Base-by-base conservation (phyloP, 2,797 vertebrate species). In the Antrozous pallidus region DNA sequence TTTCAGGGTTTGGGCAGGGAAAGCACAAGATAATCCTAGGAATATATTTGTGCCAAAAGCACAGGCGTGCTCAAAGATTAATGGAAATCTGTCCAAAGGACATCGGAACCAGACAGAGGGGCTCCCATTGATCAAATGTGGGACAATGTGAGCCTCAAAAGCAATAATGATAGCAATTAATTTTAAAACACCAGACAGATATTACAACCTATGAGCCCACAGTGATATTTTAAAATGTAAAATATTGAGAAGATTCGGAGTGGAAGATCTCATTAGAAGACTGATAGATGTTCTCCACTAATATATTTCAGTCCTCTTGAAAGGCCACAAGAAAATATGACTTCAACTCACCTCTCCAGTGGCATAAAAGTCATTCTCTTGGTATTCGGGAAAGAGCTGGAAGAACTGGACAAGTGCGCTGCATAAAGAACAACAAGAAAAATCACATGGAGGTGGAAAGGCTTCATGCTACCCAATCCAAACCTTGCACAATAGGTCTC, bases 341-440 rank as follows among this genome's bases (percentile, higher is more conserved):
- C 47, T 47, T 89, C 36, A 90, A 98, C 98, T 97, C 28, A 99
- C 99, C 98, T 99, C 98, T 89, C 98, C 99, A 51, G 98, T 98
- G 94, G 98, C 98, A 95, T 98, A 99, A 96, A 99, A 99, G 36
- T 98, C 97, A 95, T 99, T 99, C 93, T 98, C 96, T 97, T 98
- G 98, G 97, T 99, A 99, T 75, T 99, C 98, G 16, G 98, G 98
- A 97, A 99, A 99, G 85, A 99, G 96, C 97, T 98, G 98, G 97
- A 98, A 99, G 98, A 99, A 99, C 96, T 98, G 98, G 38, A 74
- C 97, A 82, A 99, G 98, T 9, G 98, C 98, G 96, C 98, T 99
- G 95, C 31, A 87, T 87, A 94, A 95, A 96, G 95, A 96, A 93
- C 31, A 79, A 96, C 65, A 80, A 51, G 24, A 38, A 77, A 16